Percentiles rank a stretch among this genome's conserved stretches.
Evolutionary conservation across 2,113 vertebrate species (phyloP).

Genomic region (Brachyhypopomus occidentalis): DNA sequence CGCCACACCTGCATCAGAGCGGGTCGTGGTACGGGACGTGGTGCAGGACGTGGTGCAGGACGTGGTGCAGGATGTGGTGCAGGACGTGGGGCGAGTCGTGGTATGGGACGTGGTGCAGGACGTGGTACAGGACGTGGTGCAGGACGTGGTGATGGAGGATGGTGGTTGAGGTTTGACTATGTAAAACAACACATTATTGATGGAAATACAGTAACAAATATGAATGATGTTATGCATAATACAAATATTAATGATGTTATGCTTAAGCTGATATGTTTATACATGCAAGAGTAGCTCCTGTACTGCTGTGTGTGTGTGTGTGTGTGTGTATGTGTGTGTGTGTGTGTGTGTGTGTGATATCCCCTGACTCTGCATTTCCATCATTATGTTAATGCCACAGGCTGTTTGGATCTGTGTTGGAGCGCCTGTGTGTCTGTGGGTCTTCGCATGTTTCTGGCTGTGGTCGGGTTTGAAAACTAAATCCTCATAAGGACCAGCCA

Average conservation of each 20-base stretch:
- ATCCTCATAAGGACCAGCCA: too few relatives aligned
- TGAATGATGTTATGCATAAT: background rate
- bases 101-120: too few relatives aligned
- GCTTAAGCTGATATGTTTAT: background rate
- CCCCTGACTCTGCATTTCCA: conserved; percentile 60
- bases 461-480: background rate
- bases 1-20: too few relatives aligned
- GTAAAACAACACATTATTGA: too few relatives aligned
- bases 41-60: too few relatives aligned
- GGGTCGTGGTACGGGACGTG: too few relatives aligned
- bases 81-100: too few relatives aligned
- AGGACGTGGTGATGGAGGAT: too few relatives aligned
- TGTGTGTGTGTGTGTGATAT: conserved; percentile 5
- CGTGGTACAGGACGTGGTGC: too few relatives aligned
- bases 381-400: conserved; percentile 76
- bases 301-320: background rate
- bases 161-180: too few relatives aligned
- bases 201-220: background rate
- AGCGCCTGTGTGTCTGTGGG: conserved; percentile 42
- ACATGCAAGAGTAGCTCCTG: background rate
- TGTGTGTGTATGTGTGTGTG: conserved; percentile 4
- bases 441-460: conserved; percentile 55
- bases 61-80: too few relatives aligned
- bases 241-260: too few relatives aligned
- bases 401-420: conserved; percentile 65